These are phyloP conservation scores for Pseudachorutes palmiensis DNA, from an alignment of 1,140 invertebrate genomes.

Conservation along the genomic window DNA sequence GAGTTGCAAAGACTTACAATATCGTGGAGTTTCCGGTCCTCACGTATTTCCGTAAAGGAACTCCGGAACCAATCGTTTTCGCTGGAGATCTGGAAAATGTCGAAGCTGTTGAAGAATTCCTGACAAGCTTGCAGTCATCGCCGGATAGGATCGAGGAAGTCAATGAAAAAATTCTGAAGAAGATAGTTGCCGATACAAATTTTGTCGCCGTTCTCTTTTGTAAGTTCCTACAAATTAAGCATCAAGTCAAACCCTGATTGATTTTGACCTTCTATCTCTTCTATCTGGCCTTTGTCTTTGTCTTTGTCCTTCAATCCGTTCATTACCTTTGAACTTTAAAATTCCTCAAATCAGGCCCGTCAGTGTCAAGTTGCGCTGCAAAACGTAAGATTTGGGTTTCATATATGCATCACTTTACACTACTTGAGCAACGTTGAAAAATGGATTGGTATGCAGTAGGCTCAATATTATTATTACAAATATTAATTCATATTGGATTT, in stretches of 20 bases:
- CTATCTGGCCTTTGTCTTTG: not conserved
- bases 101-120: conserved; percentile 81
- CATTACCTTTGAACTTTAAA: not conserved
- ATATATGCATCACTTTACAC: too few relatives aligned
- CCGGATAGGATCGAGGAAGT: conserved; percentile 91
- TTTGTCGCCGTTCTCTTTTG: conserved; percentile 90
- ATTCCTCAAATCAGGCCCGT: conserved; percentile 23
- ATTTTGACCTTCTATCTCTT: not conserved
- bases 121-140: conserved; percentile 88
- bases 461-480: too few relatives aligned
- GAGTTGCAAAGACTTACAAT: conserved; percentile 86
- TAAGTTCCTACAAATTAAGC: conserved; percentile 53
- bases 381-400: conserved; percentile 33
- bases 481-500: too few relatives aligned
- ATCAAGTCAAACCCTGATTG: not conserved
- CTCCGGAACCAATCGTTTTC: conserved; percentile 63
- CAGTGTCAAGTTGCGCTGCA: conserved; percentile 25
- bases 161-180: conserved; percentile 64
- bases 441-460: too few relatives aligned
- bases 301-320: conserved; percentile 1
- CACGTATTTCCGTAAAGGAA: conserved; percentile 75
- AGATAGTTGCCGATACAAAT: conserved; percentile 84
- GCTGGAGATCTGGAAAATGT: conserved; percentile 91
- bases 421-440: too few relatives aligned
- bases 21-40: conserved; percentile 88